These are phyloP conservation scores for Hyles euphorbiae DNA, from an alignment of 1,140 invertebrate genomes.

Conservation along the genomic window DNA sequence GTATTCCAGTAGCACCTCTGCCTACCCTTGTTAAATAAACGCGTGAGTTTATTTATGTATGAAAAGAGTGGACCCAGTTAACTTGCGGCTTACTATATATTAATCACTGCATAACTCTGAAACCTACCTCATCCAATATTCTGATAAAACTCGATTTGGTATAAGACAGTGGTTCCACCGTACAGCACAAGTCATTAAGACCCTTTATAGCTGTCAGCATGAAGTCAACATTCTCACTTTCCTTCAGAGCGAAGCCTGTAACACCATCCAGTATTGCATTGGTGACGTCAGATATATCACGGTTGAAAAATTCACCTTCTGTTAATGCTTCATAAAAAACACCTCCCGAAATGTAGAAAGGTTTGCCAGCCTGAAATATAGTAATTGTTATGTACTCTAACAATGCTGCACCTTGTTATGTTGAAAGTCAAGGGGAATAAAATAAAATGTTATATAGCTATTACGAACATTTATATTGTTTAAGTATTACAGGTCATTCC, in stretches of 20 bases:
- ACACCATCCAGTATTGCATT: conserved; percentile 50
- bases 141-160: conserved; percentile 29
- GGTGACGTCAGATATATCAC: conserved; percentile 43
- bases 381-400: no score
- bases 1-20: no score
- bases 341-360: conserved; percentile 39
- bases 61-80: no score
- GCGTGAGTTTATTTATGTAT: no score
- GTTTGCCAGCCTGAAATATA: conserved; percentile 46
- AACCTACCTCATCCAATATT: conserved; percentile 30
- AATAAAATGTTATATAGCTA: background rate
- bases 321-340: conserved; percentile 31
- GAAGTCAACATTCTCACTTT: conserved; percentile 29
- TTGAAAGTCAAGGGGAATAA: no score
- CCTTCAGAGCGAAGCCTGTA: conserved; percentile 41
- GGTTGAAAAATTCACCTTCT: conserved; percentile 25
- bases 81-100: background rate
- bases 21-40: no score
- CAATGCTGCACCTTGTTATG: no score
- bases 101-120: background rate
- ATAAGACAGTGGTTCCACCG: conserved; percentile 37
- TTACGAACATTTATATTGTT: background rate
- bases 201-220: conserved; percentile 27
- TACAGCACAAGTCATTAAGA: conserved; percentile 37
- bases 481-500: background rate